A percentile compares a stretch with the other conserved stretches of the same genome.
Conservation (phyloP, 2,797 vertebrate species). For the Morus bassanus region DNA sequence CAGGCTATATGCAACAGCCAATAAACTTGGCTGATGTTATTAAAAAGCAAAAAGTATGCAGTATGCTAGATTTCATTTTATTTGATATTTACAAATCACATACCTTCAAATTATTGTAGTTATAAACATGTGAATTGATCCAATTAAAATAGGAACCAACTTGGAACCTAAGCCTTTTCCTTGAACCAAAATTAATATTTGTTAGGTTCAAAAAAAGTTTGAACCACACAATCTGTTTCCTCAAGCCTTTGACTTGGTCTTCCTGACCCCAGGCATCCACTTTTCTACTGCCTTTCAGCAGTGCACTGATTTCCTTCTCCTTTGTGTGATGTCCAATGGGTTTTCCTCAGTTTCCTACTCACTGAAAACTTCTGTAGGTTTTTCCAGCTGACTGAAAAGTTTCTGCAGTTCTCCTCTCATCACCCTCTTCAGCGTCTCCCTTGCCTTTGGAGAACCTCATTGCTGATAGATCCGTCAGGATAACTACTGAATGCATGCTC, state of each 20-base stretch:
- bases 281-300: background rate
- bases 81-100: constrained; percentile 14
- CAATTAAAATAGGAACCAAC: constrained; percentile 10
- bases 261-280: background rate
- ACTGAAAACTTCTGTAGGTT: background rate
- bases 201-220: background rate
- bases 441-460: background rate
- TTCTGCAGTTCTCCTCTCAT: background rate
- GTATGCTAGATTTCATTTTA: background rate
- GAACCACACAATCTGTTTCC: constrained; percentile 15
- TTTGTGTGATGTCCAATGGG: background rate
- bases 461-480: background rate
- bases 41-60: background rate
- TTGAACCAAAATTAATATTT: constrained; percentile 40
- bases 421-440: background rate
- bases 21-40: background rate
- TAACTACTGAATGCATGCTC: background rate
- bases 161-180: background rate
- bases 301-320: background rate
- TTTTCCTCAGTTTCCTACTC: background rate
- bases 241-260: background rate
- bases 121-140: background rate
- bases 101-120: background rate
- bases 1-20: background rate
- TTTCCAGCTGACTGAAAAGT: background rate